Evolutionary conservation across 2,888 invertebrate genomes (phyloP).

Genomic region (Pseudococcus longispinus): DNA sequence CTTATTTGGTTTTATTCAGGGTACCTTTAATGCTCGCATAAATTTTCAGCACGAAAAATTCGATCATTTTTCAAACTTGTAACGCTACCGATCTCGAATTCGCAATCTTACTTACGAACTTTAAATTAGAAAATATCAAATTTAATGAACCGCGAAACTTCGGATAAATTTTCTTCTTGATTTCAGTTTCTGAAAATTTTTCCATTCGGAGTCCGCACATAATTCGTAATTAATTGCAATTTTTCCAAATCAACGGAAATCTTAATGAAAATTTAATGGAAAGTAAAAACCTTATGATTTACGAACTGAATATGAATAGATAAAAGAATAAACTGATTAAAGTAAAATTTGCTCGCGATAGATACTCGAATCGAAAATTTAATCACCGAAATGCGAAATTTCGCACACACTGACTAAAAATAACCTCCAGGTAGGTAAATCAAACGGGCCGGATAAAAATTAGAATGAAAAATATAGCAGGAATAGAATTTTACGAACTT

Average conservation of each 20-base stretch:
- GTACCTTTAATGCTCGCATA: no score
- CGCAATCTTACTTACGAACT: no score
- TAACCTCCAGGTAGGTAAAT: background rate
- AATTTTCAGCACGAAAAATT: no score
- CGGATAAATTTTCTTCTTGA: background rate
- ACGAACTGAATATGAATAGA: background rate
- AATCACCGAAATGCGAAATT: background rate
- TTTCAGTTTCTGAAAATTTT: background rate
- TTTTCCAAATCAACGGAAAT: background rate
- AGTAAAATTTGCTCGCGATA: no score
- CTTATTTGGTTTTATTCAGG: no score
- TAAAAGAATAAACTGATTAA: no score
- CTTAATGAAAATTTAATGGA: background rate
- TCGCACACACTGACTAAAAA: background rate
- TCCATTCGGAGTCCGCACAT: background rate
- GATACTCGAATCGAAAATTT: background rate
- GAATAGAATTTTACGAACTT: constrained; percentile 2
- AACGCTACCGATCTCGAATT: no score
- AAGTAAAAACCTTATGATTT: background rate
- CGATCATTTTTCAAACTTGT: no score
- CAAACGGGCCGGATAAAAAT: background rate
- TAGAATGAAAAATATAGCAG: background rate
- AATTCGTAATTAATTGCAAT: background rate
- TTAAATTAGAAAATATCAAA: no score
- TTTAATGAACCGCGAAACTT: no score